Evolutionary conservation across 2,888 invertebrate genomes (phyloP), one percentile per base, ranked within the genome.

Genomic region (Diloba caeruleocephala): DNA sequence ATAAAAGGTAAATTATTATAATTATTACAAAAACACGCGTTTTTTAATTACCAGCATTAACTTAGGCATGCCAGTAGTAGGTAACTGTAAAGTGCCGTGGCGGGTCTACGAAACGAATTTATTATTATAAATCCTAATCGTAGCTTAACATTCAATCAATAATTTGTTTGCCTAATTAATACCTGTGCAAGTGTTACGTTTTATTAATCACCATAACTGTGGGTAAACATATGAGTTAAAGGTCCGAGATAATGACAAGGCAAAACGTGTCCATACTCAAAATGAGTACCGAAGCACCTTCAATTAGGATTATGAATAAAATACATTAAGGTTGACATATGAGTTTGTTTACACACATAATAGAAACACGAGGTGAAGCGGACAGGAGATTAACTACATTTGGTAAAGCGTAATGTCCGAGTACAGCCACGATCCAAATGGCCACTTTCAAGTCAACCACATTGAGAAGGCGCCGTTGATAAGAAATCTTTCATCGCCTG

Each of bases 401-500:
- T 31, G 49, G 32, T 49, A 52, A 49, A 45, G 19, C 45, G 15
- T 38, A 56, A 43, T 45, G 55, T 37, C 28, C 21, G 39, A 17
- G 43, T 44, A 42, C 55, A 46, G 58, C 54, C 61, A 52, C 37
- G 41, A 51, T 62, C 54, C 56, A 58, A 74, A 78, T 72, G 46
- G 55, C 59, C 65, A 72, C 63, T 73, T 73, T 60, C 65, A 68
- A 61, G 46, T 49, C 55, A 66, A 45, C 50, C 55, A 39, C 63
- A 31, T 45, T 57, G 52, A 68, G 46, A 57, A 62, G 31, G 49
- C 42, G 41, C 31, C 48, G 34, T 62, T 64, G 65, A 68, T 71
- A 67, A 64, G 56, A 58, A 72, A 74, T 75, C 66, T 74, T 64
- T 64, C 46, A 53, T 3, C 4, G 55, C 44, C 49, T 66, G 64